A percentile compares a stretch with the other conserved stretches of the same genome.
phyloP scores from a whole-genome alignment of 2,797 vertebrate genomes.

The Molossus alvarezi region DNA sequence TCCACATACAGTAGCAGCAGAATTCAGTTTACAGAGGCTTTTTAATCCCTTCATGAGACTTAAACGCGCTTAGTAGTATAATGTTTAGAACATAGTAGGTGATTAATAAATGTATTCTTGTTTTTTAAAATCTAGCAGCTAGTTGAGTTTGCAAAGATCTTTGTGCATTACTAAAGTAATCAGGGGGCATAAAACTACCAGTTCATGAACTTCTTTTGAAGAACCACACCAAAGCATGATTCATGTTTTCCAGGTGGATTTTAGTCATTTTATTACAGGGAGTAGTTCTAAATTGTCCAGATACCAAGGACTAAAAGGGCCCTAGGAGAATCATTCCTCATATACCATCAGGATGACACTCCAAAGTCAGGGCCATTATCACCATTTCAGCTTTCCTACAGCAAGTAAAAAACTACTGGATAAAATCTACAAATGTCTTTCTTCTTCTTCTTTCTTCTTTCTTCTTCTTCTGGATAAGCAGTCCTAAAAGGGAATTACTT shows the following conservation, averaged over 20 bases:
- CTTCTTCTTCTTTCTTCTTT: neutral
- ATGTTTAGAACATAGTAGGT: slow-evolving; percentile 56
- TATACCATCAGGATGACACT: neutral
- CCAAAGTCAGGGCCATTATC: neutral
- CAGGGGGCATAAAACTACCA: neutral
- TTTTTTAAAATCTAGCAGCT: slow-evolving; percentile 60
- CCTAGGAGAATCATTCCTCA: neutral
- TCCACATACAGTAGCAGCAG: neutral
- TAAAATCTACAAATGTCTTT: neutral
- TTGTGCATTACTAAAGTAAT: slow-evolving; percentile 50
- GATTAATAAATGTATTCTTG: slow-evolving; percentile 60
- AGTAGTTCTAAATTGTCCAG: slow-evolving; percentile 45
- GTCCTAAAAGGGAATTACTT: slow-evolving; percentile 49
- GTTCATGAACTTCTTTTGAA: slow-evolving; percentile 42
- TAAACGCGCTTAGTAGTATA: slow-evolving; percentile 18
- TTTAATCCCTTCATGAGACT: slow-evolving; percentile 4
- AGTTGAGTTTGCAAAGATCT: slow-evolving; percentile 54
- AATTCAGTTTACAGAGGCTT: slow-evolving; percentile 38
- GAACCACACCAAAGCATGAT: neutral
- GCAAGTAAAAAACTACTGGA: slow-evolving; percentile 27
- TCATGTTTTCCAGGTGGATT: slow-evolving; percentile 37
- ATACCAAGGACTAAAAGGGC: neutral
- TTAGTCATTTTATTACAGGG: slow-evolving; percentile 54
- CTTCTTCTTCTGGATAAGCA: slow-evolving; percentile 6
- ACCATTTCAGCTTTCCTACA: neutral